Evolutionary conservation across 2,888 invertebrate genomes (phyloP).

Genomic region (Tenthredo amoena): DNA sequence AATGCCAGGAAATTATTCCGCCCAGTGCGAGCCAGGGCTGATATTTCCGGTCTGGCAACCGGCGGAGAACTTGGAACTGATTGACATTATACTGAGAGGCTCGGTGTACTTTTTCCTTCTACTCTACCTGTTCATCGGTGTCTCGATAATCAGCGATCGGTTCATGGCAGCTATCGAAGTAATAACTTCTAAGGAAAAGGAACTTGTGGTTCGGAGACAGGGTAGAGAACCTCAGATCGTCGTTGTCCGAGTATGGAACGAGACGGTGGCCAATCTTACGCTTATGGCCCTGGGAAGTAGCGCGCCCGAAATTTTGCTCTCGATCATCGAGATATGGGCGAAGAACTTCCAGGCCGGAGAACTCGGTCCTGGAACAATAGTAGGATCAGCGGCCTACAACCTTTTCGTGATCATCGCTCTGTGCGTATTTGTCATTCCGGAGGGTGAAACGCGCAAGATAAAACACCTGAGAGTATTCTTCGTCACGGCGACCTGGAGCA

Average conservation of each 20-base stretch:
- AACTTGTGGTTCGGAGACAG: conserved; percentile 93
- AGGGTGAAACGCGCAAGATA: conserved; percentile 94
- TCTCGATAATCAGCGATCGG: conserved; percentile 98
- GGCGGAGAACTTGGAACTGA: conserved; percentile 85
- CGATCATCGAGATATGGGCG: conserved; percentile 98
- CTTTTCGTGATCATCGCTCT: conserved; percentile 98
- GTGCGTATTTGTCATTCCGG: conserved; percentile 95
- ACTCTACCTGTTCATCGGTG: conserved; percentile 98
- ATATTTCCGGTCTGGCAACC: conserved; percentile 94
- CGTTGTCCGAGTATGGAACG: conserved; percentile 99
- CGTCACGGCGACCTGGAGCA: conserved; percentile 98
- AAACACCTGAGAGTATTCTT: conserved; percentile 98
- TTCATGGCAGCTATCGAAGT: conserved; percentile 99
- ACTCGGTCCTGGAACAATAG: conserved; percentile 98
- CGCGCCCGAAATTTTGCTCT: conserved; percentile 98
- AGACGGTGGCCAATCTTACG: conserved; percentile 98
- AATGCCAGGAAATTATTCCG: conserved; percentile 73
- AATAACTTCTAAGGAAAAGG: conserved; percentile 98
- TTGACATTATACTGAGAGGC: conserved; percentile 92
- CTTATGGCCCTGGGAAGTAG: conserved; percentile 99
- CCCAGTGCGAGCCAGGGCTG: conserved; percentile 89
- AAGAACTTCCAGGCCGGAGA: conserved; percentile 98
- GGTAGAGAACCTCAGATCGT: conserved; percentile 92
- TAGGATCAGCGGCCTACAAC: conserved; percentile 99
- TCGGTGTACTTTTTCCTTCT: conserved; percentile 93